Percentiles rank a stretch among this genome's conserved stretches.
Conservation (phyloP, 2,797 vertebrate species). For the Poecilia gillii region DNA sequence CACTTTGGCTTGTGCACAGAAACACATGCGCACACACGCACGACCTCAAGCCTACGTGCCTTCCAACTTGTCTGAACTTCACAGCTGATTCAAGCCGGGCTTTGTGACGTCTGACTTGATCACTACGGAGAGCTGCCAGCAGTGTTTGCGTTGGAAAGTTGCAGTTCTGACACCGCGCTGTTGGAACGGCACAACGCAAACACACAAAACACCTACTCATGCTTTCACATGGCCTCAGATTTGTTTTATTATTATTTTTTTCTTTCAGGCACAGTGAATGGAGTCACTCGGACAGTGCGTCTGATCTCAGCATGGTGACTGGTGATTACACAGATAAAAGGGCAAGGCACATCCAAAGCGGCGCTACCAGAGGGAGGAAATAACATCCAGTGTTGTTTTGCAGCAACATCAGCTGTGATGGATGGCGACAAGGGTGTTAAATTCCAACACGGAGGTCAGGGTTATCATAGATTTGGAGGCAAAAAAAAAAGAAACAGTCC, state of each 20-base stretch:
- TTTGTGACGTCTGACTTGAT: slow-evolving; percentile 67
- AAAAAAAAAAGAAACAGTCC: slow-evolving; percentile 7
- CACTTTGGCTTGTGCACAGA: not conserved
- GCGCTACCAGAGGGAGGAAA: slow-evolving; percentile 53
- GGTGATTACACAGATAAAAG: slow-evolving; percentile 68
- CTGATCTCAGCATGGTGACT: slow-evolving; percentile 47
- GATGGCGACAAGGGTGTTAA: slow-evolving; percentile 69
- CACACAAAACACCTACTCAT: slow-evolving; percentile 44
- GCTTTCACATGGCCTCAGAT: slow-evolving; percentile 27
- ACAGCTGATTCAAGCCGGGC: slow-evolving; percentile 38
- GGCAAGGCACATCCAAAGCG: slow-evolving; percentile 39
- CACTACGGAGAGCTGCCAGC: slow-evolving; percentile 69
- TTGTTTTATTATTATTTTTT: slow-evolving; percentile 6
- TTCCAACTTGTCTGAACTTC: slow-evolving; percentile 63
- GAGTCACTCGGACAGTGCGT: slow-evolving; percentile 65
- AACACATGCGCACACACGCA: slow-evolving; percentile 2
- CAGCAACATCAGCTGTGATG: slow-evolving; percentile 55
- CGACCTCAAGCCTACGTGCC: slow-evolving; percentile 20
- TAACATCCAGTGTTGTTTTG: slow-evolving; percentile 52
- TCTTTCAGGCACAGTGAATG: slow-evolving; percentile 33
- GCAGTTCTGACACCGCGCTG: slow-evolving; percentile 36
- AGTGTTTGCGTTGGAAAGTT: slow-evolving; percentile 55
- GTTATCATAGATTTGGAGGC: slow-evolving; percentile 39
- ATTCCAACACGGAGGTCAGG: slow-evolving; percentile 55
- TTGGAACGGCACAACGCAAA: slow-evolving; percentile 1